Base-by-base conservation (phyloP, 1,140 invertebrate genomes). In the Babylonia areolata region DNA sequence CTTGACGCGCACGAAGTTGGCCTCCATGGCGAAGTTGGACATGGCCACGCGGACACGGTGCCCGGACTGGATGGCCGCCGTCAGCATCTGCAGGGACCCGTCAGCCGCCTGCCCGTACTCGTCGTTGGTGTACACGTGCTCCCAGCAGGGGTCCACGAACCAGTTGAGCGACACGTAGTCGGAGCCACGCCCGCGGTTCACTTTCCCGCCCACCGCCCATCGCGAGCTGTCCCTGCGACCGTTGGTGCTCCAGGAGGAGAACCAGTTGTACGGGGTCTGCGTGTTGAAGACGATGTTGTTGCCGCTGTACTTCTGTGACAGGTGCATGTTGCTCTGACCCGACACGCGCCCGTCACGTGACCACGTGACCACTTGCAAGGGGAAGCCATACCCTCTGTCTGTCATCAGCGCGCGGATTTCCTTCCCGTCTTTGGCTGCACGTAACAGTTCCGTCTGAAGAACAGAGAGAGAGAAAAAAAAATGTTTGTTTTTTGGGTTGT, bases 141-240 rank as follows among this genome's bases (percentile, higher is more conserved):
- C 39, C 87, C 87, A 88, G 85, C 87, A 88, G 1, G 87, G 85
- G 75, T 88, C 87, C 5, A 85, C 87, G 85, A 87, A 88, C 87
- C 87, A 88, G 58, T 88, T 86, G 51, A 88, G 85, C 6, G 87
- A 88, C n/a, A 88, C 87, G 69, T 88, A 88, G 75, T 88, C 87
- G 6, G 87, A 86, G 54, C 87, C 87, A 1, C 87, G 84, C 0
- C 87, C 87, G 23, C 87, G 82, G 87, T 88, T 88, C 73, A 85
- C 86, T 28, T 78, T 69, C 2, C 87, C 87, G 11, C 87, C 87
- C n/a, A 88, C 87, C 2, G 87, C 87, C 87, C 87, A 88, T n/a
- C 87, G 73, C n/a, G 87, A 88, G 81, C 87, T 88, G 85, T 88
- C 87, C 33, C 87, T 75, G 81, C 87, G 84, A 31, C 87, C 87